phyloP scores from a whole-genome alignment of 1,140 invertebrate species.

The Dermatophagoides farinae region DNA sequence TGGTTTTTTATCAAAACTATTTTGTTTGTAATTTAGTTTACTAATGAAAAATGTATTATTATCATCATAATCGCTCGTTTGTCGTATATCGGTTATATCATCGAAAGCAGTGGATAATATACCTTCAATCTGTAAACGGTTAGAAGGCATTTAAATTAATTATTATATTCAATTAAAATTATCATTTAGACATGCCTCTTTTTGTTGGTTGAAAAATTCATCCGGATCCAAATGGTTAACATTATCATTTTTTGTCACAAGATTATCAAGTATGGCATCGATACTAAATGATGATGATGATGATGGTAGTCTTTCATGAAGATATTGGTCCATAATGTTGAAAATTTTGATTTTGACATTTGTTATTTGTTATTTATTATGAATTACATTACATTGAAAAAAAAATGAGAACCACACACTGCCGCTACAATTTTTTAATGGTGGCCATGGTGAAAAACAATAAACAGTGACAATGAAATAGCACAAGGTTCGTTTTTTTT shows the following conservation, averaged over 20 bases:
- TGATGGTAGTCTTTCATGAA: too few relatives aligned
- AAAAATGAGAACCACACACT: too few relatives aligned
- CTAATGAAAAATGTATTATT: neutral
- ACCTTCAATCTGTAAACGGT: neutral
- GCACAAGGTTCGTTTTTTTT: too few relatives aligned
- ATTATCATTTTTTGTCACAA: neutral
- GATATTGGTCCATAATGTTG: too few relatives aligned
- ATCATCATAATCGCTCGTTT: neutral
- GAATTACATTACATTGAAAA: too few relatives aligned
- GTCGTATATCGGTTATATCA: neutral
- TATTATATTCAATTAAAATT: neutral
- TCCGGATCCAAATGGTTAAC: neutral
- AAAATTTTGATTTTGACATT: too few relatives aligned
- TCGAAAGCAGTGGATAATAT: neutral
- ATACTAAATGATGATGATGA: too few relatives aligned
- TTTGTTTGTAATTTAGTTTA: neutral
- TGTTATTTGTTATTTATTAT: too few relatives aligned
- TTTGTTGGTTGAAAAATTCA: slow-evolving; percentile 5
- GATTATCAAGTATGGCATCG: too few relatives aligned
- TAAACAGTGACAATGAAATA: too few relatives aligned
- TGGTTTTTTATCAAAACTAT: neutral
- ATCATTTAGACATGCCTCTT: neutral
- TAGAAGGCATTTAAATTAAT: neutral
- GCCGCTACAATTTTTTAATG: too few relatives aligned
- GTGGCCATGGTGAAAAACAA: too few relatives aligned